Evolutionary conservation across 2,797 vertebrate genomes (phyloP), one percentile per base, ranked within the genome.

Genomic region (Hydrocynus forskahlii): DNA sequence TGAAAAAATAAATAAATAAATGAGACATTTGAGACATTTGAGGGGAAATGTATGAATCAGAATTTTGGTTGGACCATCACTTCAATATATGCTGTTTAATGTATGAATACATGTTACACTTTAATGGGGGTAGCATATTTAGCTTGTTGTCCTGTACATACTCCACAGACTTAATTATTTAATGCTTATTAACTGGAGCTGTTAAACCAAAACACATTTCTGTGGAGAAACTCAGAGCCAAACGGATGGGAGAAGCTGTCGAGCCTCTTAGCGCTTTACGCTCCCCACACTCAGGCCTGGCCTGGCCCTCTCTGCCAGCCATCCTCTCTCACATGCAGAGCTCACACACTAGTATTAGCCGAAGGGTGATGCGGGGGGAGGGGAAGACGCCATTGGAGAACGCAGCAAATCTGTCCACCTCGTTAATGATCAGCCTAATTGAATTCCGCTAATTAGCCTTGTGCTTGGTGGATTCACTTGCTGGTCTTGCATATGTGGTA

Each of bases 391-490:
- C 83, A 81, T 91, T 90, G 88, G 88, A 89, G 87, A 91, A 88
- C 80, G 75, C 92, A 92, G 92, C 92, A 92, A 84, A 93, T 93
- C 91, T 94, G 93, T 94, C 92, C 70, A 91, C 91, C 91, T 88
- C 67, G 64, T 90, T 94, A 92, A 94, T 91, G 90, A 93, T 94
- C 92, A 92, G 70, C 78, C 83, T 80, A 81, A 89, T 90, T 92
- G 92, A 93, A 95, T 93, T 84, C 86, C 48, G 86, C 92, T 93
- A 94, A 95, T 95, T 95, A 94, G 91, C 92, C 85, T 81, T 87
- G 82, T n/a, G 87, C 87, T 87, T 76, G 86, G 86, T 86, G 84
- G 90, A 89, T 92, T 74, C 66, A 83, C 91, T 90, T 84, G 89
- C 80, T 80, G 91, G 89, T 91, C 90, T 87, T 82, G 84, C 79